Evolutionary conservation across 92 coral and sea anemone genomes (phyloP).

Genomic region (Palythoa grandis): DNA sequence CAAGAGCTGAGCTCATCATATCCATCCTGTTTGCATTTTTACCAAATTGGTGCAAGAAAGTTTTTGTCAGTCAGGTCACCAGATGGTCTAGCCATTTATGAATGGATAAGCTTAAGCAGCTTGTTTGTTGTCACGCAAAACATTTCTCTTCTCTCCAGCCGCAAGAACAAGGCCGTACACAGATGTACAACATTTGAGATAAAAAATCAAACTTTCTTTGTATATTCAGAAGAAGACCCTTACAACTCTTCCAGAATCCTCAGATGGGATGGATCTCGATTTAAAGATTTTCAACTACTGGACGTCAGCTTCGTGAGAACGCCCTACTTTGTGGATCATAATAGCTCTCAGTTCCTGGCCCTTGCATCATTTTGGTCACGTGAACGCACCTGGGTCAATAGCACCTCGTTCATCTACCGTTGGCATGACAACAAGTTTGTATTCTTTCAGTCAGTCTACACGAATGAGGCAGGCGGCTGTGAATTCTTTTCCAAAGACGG

Average conservation of each 20-base stretch:
- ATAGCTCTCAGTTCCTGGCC: neutral
- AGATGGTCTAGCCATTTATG: neutral
- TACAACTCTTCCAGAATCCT: neutral
- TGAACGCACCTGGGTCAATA: too few relatives aligned
- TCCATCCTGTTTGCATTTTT: neutral
- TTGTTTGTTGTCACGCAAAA: neutral
- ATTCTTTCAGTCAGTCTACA: neutral
- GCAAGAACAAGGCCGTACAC: neutral
- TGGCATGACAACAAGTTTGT: neutral
- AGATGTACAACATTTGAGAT: neutral
- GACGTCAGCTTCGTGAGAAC: neutral
- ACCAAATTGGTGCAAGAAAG: slow-evolving; percentile 1
- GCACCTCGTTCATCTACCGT: neutral
- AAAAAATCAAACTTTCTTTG: neutral
- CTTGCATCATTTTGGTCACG: neutral
- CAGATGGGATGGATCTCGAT: neutral
- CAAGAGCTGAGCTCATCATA: neutral
- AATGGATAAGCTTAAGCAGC: neutral
- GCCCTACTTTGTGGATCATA: neutral
- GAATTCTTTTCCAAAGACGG: neutral
- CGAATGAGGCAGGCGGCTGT: neutral
- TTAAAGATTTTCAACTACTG: neutral
- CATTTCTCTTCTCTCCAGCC: neutral
- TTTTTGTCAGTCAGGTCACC: neutral
- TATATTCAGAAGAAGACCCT: neutral